Evolutionary conservation across 1,140 invertebrate species (phyloP).

Genomic region (Mya arenaria): DNA sequence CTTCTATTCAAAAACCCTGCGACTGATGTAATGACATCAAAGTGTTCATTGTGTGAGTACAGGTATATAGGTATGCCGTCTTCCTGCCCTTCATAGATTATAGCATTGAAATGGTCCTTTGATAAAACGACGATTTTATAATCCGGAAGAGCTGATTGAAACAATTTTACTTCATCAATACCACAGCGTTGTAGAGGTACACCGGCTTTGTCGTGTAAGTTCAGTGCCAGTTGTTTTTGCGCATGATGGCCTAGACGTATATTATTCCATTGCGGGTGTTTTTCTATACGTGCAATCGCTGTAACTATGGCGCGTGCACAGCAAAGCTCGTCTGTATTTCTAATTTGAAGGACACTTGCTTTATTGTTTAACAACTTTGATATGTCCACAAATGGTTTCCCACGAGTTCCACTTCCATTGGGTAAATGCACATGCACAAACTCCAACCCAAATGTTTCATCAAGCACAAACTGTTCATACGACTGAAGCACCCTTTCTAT

Average conservation of each 20-base stretch:
- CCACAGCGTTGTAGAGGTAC: constrained; percentile 21
- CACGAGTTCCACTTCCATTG: constrained; percentile 18
- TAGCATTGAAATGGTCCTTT: constrained; percentile 47
- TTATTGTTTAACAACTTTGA: constrained; percentile 26
- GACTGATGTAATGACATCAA: constrained; percentile 54
- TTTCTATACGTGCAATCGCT: constrained; percentile 31
- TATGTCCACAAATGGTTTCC: constrained; percentile 33
- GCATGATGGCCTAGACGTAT: constrained; percentile 31
- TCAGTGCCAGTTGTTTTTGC: constrained; percentile 15
- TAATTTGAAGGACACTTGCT: constrained; percentile 41
- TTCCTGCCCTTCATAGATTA: constrained; percentile 50
- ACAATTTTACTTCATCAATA: constrained; percentile 28
- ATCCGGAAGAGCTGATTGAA: constrained; percentile 3
- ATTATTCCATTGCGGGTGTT: constrained; percentile 40
- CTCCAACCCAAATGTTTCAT: constrained; percentile 32
- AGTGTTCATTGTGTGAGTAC: constrained; percentile 49
- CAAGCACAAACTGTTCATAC: constrained; percentile 52
- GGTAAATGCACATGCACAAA: constrained; percentile 40
- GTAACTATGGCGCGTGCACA: constrained; percentile 53
- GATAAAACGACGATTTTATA: constrained; percentile 53
- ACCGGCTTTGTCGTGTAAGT: constrained; percentile 27
- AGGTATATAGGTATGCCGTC: constrained; percentile 53
- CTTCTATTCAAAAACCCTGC: constrained; percentile 41
- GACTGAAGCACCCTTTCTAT: background rate
- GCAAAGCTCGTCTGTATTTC: constrained; percentile 50